Evolutionary conservation across 2,113 vertebrate genomes (phyloP).

Genomic region (Chloropsis hardwickii): DNA sequence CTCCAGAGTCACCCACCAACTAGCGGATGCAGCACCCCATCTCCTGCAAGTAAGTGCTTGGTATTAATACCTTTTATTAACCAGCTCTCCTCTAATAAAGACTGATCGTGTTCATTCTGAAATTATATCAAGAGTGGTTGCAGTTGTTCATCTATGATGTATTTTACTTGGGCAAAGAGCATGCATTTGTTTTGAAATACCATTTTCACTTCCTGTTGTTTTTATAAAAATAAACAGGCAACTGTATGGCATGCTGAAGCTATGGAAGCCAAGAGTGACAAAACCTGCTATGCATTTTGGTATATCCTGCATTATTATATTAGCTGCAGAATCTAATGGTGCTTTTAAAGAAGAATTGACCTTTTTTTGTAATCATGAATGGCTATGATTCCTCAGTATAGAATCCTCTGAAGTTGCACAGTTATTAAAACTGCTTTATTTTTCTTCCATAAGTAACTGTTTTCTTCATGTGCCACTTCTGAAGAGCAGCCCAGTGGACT

Average conservation of each 20-base stretch:
- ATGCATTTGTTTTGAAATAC: background rate
- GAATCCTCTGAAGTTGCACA: background rate
- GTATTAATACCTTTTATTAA: background rate
- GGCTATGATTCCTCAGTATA: background rate
- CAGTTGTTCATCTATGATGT: background rate
- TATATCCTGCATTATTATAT: background rate
- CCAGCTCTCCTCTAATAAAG: background rate
- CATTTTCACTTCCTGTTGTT: background rate
- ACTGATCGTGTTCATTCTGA: background rate
- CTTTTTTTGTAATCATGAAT: background rate
- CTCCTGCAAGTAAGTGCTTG: conserved; percentile 87
- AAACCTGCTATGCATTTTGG: background rate
- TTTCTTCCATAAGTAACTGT: background rate
- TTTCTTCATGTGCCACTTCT: background rate
- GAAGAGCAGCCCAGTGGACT: background rate
- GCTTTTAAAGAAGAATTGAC: background rate
- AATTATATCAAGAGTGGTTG: background rate
- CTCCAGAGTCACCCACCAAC: conserved; percentile 81
- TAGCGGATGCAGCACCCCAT: conserved; percentile 85
- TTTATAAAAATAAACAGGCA: background rate
- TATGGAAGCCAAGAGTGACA: background rate
- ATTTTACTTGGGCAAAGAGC: background rate
- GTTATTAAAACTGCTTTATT: background rate
- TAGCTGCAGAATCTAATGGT: background rate
- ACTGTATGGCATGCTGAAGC: background rate